These are phyloP conservation scores for Pantherophis alleghaniensis DNA, from an alignment of 2,797 vertebrate species.

Conservation along the genomic window DNA sequence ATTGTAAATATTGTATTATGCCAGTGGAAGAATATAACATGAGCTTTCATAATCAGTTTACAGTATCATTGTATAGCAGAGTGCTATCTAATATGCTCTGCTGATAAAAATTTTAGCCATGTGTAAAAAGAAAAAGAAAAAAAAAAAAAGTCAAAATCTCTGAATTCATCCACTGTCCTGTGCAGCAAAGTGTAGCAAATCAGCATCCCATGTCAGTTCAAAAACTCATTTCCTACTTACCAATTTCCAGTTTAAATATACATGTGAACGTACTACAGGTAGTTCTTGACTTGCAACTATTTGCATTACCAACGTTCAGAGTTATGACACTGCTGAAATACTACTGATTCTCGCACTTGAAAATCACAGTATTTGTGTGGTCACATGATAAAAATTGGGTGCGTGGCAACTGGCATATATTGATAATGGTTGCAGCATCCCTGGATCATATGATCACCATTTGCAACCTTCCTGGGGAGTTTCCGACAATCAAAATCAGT, in stretches of 20 bases:
- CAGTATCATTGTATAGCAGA: neutral
- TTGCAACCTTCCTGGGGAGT: neutral
- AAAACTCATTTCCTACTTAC: neutral
- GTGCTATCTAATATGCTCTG: neutral
- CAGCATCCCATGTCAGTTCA: neutral
- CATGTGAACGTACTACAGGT: neutral
- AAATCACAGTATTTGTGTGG: neutral
- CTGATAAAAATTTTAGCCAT: neutral
- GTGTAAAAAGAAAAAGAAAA: neutral
- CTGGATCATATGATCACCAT: neutral
- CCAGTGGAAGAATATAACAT: neutral
- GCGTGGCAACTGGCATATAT: neutral
- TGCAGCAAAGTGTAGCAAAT: neutral
- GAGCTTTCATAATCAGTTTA: conserved; percentile 4
- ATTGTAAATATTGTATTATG: conserved; percentile 18
- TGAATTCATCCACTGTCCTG: neutral
- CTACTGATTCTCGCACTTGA: neutral
- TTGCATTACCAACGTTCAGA: neutral
- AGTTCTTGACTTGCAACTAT: neutral
- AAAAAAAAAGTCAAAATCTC: neutral
- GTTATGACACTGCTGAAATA: neutral
- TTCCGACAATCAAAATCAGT: neutral
- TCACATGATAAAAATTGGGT: neutral
- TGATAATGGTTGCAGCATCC: neutral
- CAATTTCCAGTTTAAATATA: neutral